phyloP scores from a whole-genome alignment of 2,113 vertebrate species.

The Callipepla squamata region DNA sequence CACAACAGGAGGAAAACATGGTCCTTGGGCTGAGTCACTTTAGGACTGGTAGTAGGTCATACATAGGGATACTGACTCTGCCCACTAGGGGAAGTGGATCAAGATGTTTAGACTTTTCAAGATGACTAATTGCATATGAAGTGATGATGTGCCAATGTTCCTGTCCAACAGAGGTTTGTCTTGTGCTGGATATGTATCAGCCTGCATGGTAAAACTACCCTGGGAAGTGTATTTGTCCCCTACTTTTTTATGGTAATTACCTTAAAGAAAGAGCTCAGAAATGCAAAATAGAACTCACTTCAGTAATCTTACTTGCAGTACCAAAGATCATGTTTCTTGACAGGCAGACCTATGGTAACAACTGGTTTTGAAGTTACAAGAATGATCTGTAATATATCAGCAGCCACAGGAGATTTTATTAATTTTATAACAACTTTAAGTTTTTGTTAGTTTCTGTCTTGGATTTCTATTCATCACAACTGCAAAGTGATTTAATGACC shows the following conservation, averaged over 20 bases:
- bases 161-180: fast-evolving
- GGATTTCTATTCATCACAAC: background rate
- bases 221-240: background rate
- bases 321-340: background rate
- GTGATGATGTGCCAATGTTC: fast-evolving
- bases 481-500: background rate
- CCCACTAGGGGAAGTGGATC: fast-evolving
- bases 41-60: fast-evolving
- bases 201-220: background rate
- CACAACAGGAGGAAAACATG: background rate
- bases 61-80: fast-evolving
- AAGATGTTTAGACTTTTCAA: fast-evolving
- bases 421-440: background rate
- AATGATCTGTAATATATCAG: background rate
- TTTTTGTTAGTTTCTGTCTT: background rate
- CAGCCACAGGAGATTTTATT: background rate
- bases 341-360: background rate
- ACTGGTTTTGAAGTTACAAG: background rate
- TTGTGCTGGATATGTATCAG: background rate
- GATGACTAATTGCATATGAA: background rate
- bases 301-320: background rate
- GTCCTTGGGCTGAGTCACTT: background rate
- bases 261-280: background rate
- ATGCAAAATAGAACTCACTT: background rate
- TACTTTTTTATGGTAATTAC: background rate